phyloP scores from a whole-genome alignment of 2,888 invertebrate species.

The Rhorus exstirpatorius region DNA sequence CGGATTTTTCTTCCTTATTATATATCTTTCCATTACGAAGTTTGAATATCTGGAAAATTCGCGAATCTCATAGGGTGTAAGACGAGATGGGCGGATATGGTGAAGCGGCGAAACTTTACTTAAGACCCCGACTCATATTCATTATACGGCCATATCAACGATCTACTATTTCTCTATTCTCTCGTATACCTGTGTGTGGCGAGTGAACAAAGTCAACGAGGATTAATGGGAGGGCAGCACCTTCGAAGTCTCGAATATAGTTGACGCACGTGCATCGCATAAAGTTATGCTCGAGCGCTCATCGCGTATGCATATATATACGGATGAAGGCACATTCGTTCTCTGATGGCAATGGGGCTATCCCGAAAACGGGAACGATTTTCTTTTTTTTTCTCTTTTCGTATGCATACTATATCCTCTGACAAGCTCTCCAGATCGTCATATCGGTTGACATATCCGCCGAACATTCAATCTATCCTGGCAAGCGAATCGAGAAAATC shows the following conservation, averaged over 20 bases:
- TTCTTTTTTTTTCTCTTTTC: slow-evolving; percentile 10
- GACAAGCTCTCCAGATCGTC: slow-evolving; percentile 16
- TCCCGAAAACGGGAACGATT: slow-evolving; percentile 54
- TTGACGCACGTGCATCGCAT: slow-evolving; percentile 61
- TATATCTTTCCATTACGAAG: neutral
- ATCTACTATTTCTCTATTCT: slow-evolving; percentile 6
- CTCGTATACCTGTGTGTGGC: neutral
- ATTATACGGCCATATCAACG: slow-evolving; percentile 1
- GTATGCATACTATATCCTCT: slow-evolving; percentile 1
- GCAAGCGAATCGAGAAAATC: slow-evolving; percentile 44
- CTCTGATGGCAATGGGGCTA: slow-evolving; percentile 49
- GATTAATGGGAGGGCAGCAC: slow-evolving; percentile 53
- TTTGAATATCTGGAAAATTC: slow-evolving; percentile 6
- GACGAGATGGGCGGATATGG: neutral
- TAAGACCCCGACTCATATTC: neutral
- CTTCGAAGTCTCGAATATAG: slow-evolving; percentile 46
- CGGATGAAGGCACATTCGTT: slow-evolving; percentile 4
- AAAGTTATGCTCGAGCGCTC: slow-evolving; percentile 40
- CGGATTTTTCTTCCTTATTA: neutral
- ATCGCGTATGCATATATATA: neutral
- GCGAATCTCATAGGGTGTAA: neutral
- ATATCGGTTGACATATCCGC: slow-evolving; percentile 43
- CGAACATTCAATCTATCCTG: slow-evolving; percentile 56
- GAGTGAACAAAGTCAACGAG: slow-evolving; percentile 52
- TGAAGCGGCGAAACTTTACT: neutral